phyloP scores from a whole-genome alignment of 2,113 vertebrate species.

The Scartelaos histophorus region DNA sequence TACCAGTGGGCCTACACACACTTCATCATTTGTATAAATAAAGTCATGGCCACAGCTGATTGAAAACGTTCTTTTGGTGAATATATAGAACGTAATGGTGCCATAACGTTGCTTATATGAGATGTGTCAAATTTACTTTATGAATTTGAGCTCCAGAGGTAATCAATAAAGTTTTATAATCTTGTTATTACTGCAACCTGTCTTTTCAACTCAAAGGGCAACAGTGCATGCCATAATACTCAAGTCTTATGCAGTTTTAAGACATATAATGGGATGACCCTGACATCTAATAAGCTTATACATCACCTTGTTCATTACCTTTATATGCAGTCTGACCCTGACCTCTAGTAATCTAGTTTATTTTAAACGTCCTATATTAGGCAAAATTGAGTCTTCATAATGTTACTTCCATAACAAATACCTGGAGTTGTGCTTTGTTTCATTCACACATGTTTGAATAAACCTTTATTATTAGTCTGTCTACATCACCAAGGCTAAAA shows the following conservation, averaged over 20 bases:
- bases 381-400: no score
- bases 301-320: not conserved
- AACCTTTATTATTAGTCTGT: no score
- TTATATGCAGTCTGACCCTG: conserved; percentile 10
- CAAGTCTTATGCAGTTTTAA: conserved; percentile 4
- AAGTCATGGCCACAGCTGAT: conserved; percentile 63
- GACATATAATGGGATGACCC: not conserved
- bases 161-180: conserved; percentile 75
- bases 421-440: no score
- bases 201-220: conserved; percentile 50
- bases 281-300: not conserved
- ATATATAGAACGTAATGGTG: conserved; percentile 66
- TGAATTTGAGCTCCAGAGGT: conserved; percentile 66
- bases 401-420: no score
- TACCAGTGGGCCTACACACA: conserved; percentile 56
- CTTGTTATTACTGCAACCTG: conserved; percentile 66
- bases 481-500: no score
- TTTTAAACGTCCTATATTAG: not conserved
- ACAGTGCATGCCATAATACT: not conserved
- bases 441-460: no score
- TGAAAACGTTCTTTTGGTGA: conserved; percentile 62
- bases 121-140: conserved; percentile 70
- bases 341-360: conserved; percentile 21
- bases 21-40: conserved; percentile 71
- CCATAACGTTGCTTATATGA: conserved; percentile 64